phyloP scores from a whole-genome alignment of 2,797 vertebrate species.

The Pangasius mekongensis region DNA sequence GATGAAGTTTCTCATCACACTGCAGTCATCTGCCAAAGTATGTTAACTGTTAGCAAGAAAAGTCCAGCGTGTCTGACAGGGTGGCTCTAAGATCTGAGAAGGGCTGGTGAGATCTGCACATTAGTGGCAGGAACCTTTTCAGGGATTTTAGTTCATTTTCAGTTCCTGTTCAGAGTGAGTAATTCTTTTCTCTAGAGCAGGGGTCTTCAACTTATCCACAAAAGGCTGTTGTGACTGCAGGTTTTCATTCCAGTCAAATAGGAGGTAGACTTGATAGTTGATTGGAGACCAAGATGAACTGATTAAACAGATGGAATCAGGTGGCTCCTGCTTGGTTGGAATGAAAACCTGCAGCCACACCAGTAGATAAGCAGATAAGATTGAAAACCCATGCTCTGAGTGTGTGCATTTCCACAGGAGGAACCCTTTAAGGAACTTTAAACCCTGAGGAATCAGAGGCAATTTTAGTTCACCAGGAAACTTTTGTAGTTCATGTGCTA shows the following conservation, averaged over 20 bases:
- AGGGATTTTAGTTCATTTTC: neutral
- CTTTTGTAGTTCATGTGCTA: neutral
- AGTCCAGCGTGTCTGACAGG: neutral
- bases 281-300: neutral
- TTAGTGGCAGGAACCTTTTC: neutral
- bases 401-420: neutral
- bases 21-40: neutral
- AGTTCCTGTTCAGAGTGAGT: neutral
- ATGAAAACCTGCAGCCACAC: neutral
- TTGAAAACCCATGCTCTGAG: neutral
- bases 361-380: neutral
- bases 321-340: neutral
- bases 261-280: neutral
- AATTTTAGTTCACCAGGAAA: neutral
- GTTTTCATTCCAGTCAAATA: neutral
- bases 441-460: neutral
- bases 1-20: constrained; percentile 8
- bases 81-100: neutral
- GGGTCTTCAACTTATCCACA: neutral
- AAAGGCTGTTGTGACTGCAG: neutral
- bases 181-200: neutral
- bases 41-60: constrained; percentile 8
- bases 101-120: neutral
- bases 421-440: neutral
- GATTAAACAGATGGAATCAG: neutral